These are phyloP conservation scores for Python bivittatus DNA, from an alignment of 2,113 vertebrate species.

Conservation along the genomic window DNA sequence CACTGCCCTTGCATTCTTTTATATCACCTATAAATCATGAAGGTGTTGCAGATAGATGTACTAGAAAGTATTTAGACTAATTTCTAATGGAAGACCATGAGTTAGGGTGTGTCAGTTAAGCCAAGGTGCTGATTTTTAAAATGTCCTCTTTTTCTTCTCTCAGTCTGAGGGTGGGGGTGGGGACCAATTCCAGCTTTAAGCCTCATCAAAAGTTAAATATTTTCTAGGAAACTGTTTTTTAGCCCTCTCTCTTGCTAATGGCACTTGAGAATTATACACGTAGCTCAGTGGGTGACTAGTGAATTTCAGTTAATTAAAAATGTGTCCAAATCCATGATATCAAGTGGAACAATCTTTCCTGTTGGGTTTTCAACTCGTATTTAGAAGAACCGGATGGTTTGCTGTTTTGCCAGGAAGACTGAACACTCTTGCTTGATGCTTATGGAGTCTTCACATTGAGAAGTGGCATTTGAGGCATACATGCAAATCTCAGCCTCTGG, in stretches of 20 bases:
- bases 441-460: neutral
- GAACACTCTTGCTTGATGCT: neutral
- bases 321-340: neutral
- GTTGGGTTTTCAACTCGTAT: neutral
- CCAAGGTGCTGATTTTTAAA: neutral
- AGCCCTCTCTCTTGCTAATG: neutral
- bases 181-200: neutral
- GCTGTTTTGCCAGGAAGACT: neutral
- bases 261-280: neutral
- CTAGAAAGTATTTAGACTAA: neutral
- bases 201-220: neutral
- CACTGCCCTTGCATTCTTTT: neutral
- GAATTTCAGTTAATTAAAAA: constrained; percentile 1
- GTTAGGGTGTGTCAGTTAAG: neutral
- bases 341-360: neutral
- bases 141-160: neutral
- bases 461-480: neutral
- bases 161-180: neutral
- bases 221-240: neutral
- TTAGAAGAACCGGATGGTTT: neutral
- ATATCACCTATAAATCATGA: neutral
- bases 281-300: neutral
- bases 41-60: neutral
- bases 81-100: neutral
- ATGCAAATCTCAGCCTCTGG: neutral